Evolutionary conservation across 2,888 invertebrate genomes (phyloP), one percentile per base, ranked within the genome.

Genomic region (Acanthosepion pharaonis): DNA sequence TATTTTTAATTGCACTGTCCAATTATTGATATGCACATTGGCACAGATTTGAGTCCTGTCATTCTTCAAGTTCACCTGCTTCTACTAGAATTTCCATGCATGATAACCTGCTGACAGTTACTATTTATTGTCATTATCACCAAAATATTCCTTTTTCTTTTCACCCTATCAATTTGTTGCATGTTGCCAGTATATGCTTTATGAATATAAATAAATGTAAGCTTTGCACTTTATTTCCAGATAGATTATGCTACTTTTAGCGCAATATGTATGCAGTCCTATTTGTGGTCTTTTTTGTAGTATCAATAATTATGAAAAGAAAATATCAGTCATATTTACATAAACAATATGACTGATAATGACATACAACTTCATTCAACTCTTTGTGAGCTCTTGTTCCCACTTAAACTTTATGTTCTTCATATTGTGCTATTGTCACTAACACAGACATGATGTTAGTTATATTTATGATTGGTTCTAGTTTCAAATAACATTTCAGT

Each of bases 31-130:
- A 78, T 78, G 78, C 78, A 78, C 78, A n/a, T 78, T 78, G n/a
- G 78, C 78, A 78, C 78, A 78, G 78, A 78, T 78, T 92, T 92
- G 18, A 51, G 11, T 92, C 48, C 94, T 94, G 94, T 94, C 94
- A 94, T 55, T 94, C 94, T 94, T 42, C 55, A 49, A 64, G 94
- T 20, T 64, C 94, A 94, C 94, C 94, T 94, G 94, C 94, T 94
- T 64, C 59, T 94, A 48, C 28, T 53, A n/a, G 49, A 48, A 94
- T 48, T 94, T 59, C 59, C 42, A 64, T 94, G 94, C 94, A 94
- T 94, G 94, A 93, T 18, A 49, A 51, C 49, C 53, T 92, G 49
- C 25, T 59, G 59, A 23, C 59, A 59, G 59, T 33, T 78, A 33
- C 78, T 78, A 33, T 33, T 78, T 78, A 78, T n/a, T 15, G 78